Base-by-base conservation (phyloP, 2,797 vertebrate species). In the Phaenicophaeus curvirostris region DNA sequence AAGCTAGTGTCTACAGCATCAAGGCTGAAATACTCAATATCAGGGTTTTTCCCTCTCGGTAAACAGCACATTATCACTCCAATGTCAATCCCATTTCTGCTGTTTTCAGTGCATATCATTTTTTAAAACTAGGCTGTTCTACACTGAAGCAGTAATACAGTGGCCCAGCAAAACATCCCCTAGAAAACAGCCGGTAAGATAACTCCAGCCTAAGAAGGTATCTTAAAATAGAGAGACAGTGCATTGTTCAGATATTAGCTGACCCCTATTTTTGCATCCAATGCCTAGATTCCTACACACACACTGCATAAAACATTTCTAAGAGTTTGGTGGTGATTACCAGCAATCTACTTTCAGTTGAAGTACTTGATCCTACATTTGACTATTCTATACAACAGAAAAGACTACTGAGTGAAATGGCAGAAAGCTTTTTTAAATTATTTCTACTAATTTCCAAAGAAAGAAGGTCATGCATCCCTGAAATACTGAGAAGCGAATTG, bases 171-270 rank as follows among this genome's bases (percentile, higher is more conserved):
- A 39, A 54, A 6, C 50, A 33, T 53, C 55, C 53, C 25, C 35
- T 27, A 81, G 41, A 72, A 91, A 83, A 53, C 20, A 78, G 28
- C 5, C 35, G 66, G 25, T 27, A 86, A 84, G 24, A 25, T 20
- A 90, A 59, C 44, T 55, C 50, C 54, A 65, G 55, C 13, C 33
- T 59, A 46, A 78, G 62, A 84, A 44, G 2, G 27, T 4, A 78
- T 17, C 41, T 94, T 94, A 84, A 93, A 95, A 92, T 28, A 87
- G 46, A 54, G 6, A 85, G 50, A 42, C n/a, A n/a, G 7, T 16
- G 20, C 3, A 1, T 27, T 62, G 44, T 31, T 85, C 39, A 77
- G 65, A 8, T 51, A 85, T 57, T 79, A 84, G 44, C 46, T 55
- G 42, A 76, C 31, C 51, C 17, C 21, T 76, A 41, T 61, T 75